A percentile compares a stretch with the other conserved stretches of the same genome.
phyloP scores from a whole-genome alignment of 2,113 vertebrate genomes.

The Sylvietta virens region DNA sequence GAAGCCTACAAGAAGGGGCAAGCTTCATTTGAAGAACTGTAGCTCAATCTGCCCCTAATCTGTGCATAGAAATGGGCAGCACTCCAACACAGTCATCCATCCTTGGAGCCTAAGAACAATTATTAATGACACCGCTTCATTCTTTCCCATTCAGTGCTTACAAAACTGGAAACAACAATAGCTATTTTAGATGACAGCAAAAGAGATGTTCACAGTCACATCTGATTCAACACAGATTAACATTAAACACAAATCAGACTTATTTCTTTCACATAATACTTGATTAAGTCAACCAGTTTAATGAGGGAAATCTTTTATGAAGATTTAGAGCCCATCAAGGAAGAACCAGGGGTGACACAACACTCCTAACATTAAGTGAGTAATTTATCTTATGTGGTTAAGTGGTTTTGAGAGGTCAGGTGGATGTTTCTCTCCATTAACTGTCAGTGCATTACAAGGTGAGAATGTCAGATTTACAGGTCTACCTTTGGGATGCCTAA shows the following conservation, averaged over 20 bases:
- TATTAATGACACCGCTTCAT: rapidly evolving
- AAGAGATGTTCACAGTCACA: neutral
- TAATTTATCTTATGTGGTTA: neutral
- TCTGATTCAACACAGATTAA: neutral
- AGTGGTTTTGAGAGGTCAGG: neutral
- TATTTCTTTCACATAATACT: neutral
- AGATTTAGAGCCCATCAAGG: neutral
- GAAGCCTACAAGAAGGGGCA: neutral
- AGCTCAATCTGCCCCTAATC: neutral
- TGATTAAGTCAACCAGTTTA: neutral
- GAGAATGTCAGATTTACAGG: neutral
- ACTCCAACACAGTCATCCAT: neutral
- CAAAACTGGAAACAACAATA: neutral
- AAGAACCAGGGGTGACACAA: neutral
- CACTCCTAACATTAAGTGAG: neutral
- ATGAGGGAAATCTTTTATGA: neutral
- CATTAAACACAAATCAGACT: neutral
- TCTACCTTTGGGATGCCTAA: neutral
- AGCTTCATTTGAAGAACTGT: neutral
- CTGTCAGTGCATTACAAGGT: neutral
- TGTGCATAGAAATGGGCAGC: neutral
- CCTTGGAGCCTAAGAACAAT: neutral
- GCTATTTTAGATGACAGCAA: neutral
- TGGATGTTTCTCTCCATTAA: neutral
- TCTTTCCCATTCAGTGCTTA: neutral